Percentiles rank a stretch among this genome's conserved stretches.
These are phyloP conservation scores for Cranoglanis bouderius DNA, from an alignment of 2,113 vertebrate species.

Conservation along the genomic window DNA sequence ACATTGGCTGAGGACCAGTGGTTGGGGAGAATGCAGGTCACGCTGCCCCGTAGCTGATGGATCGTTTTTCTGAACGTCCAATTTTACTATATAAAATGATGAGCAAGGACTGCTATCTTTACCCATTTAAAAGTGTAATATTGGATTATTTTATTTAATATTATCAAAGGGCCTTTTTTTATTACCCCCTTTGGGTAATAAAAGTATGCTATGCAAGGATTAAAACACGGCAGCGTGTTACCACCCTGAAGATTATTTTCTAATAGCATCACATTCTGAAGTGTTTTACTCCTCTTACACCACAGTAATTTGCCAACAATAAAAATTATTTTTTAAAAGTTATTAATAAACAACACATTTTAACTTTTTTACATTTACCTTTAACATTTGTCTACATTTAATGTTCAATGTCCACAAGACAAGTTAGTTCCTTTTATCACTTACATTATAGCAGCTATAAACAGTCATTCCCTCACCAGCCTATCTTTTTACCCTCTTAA, in stretches of 20 bases:
- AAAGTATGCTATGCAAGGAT: not conserved
- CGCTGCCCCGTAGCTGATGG: not conserved
- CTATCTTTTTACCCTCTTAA: not conserved
- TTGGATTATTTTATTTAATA: not conserved
- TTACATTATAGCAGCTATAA: not conserved
- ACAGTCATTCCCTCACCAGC: not conserved
- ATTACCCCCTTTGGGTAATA: not conserved
- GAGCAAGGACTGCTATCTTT: not conserved
- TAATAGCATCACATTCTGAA: not conserved
- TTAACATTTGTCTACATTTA: not conserved
- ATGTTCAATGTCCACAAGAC: not conserved
- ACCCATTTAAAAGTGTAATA: not conserved
- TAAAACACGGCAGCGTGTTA: not conserved
- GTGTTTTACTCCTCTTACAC: not conserved
- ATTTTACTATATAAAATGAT: not conserved
- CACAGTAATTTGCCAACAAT: not conserved
- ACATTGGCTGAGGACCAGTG: slow-evolving; percentile 31
- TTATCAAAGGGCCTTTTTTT: not conserved
- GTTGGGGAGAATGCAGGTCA: slow-evolving; percentile 39
- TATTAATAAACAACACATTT: not conserved
- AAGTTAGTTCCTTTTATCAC: not conserved
- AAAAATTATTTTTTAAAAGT: too few species aligned
- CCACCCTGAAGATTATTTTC: not conserved
- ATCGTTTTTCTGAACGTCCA: not conserved
- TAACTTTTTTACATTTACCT: not conserved